Evolutionary conservation across 2,113 vertebrate genomes (phyloP), one percentile per base, ranked within the genome.

Genomic region (Chlorocebus sabaeus): DNA sequence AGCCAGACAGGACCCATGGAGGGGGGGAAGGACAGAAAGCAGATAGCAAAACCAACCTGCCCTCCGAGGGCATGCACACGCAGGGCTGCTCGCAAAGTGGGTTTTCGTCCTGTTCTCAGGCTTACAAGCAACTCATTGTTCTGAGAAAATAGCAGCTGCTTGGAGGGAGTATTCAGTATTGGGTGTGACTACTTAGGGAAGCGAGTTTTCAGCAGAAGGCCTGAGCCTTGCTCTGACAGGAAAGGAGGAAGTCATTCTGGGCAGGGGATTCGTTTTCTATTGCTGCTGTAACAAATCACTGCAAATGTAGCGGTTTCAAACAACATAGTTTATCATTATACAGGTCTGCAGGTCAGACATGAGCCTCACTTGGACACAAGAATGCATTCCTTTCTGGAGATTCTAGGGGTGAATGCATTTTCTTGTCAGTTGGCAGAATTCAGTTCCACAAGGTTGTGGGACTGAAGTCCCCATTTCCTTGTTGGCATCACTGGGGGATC

Each of bases 111-210:
- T 87, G 23, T 90, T 94, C 87, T 64, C 55, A 82, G 84, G 85
- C 61, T 90, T 76, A 97, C 86, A 97, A 96, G 89, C 61, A 45
- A 25, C 0, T 6, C 70, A 35, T 83, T 98, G 95, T 96, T 94
- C 48, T 91, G 90, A 84, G 96, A 64, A 87, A 67, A 94, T 43
- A 59, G 93, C 90, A 93, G 50, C 55, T 10, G 1, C 73, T 84
- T 93, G 6, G 7, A 91, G 89, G 61, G 43, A 76, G 96, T n/a
- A 35, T 45, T 96, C 48, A 0, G 73, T 93, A 25, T 30, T 48
- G 48, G 76, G 61, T 45, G 83, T 89, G 86, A 93, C 86, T 48
- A 48, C 52, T 22, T 7, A n/a, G 59, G 32, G 78, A 96, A 80
- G 52, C 45, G 79, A 86, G 67, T 59, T 50, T 96, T 91, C 68